Evolutionary conservation across 2,888 invertebrate species (phyloP).

Genomic region (Rhingia rostrata): DNA sequence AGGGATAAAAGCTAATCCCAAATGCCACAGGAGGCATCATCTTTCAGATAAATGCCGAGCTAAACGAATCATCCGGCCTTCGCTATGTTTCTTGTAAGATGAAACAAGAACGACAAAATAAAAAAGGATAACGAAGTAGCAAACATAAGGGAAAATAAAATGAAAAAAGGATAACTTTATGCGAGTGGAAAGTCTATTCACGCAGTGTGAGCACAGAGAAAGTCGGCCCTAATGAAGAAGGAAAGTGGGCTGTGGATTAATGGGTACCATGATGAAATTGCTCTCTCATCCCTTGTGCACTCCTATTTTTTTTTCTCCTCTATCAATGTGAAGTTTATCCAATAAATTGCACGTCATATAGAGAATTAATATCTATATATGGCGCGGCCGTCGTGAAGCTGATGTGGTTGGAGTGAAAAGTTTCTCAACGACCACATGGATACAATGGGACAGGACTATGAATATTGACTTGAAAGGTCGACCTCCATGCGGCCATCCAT

Average conservation of each 20-base stretch:
- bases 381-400: background rate
- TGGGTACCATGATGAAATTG: conserved; percentile 8
- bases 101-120: background rate
- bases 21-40: conserved; percentile 24
- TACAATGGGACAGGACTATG: conserved; percentile 12
- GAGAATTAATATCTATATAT: conserved; percentile 47
- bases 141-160: conserved; percentile 1
- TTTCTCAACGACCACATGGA: conserved; percentile 30
- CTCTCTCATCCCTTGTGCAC: background rate
- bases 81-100: conserved; percentile 1
- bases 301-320: background rate
- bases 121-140: conserved; percentile 1
- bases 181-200: conserved; percentile 39
- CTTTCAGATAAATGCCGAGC: conserved; percentile 23
- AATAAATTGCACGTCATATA: conserved; percentile 59
- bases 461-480: conserved; percentile 16
- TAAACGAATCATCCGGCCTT: conserved; percentile 39
- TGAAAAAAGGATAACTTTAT: conserved; percentile 24
- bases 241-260: background rate
- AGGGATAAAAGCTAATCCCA: conserved; percentile 35
- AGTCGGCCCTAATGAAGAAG: conserved; percentile 24
- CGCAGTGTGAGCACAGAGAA: conserved; percentile 13
- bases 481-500: background rate
- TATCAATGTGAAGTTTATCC: conserved; percentile 52
- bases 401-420: conserved; percentile 23